Conservation (phyloP, 2,797 vertebrate genomes). For the Amblyraja radiata region DNA sequence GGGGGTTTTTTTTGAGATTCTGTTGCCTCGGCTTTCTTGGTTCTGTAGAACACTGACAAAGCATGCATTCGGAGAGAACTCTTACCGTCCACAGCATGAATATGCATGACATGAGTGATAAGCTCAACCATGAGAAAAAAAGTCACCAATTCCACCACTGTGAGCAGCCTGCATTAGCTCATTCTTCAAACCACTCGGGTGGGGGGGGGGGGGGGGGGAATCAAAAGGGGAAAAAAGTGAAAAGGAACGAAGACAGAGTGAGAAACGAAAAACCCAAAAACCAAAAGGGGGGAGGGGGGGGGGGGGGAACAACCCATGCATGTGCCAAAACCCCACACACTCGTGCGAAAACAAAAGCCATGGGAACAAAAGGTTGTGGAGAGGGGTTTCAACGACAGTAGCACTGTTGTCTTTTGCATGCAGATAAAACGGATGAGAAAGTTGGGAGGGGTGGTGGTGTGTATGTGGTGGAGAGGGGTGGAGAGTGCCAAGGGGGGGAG, state of each 20-base stretch:
- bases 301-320: constrained; percentile 41
- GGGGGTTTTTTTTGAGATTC: constrained; percentile 43
- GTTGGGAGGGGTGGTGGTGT: constrained; percentile 37
- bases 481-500: neutral
- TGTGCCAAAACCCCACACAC: constrained; percentile 40
- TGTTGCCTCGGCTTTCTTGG: constrained; percentile 50
- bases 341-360: constrained; percentile 39
- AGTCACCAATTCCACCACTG: constrained; percentile 40
- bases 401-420: constrained; percentile 62
- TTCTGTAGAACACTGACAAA: constrained; percentile 57
- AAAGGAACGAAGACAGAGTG: neutral
- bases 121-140: constrained; percentile 38
- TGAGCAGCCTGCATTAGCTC: constrained; percentile 25
- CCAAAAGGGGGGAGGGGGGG: too few species aligned
- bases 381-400: constrained; percentile 42
- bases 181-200: constrained; percentile 22
- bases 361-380: neutral
- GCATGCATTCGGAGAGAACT: constrained; percentile 61
- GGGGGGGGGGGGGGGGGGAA: too few species aligned
- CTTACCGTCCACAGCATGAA: constrained; percentile 60
- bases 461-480: constrained; percentile 41
- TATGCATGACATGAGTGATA: constrained; percentile 68
- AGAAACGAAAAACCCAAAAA: constrained; percentile 3
- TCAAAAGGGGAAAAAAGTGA: neutral
- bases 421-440: constrained; percentile 52